These are phyloP conservation scores for Bombus affinis DNA, from an alignment of 1,140 invertebrate species.

Conservation along the genomic window DNA sequence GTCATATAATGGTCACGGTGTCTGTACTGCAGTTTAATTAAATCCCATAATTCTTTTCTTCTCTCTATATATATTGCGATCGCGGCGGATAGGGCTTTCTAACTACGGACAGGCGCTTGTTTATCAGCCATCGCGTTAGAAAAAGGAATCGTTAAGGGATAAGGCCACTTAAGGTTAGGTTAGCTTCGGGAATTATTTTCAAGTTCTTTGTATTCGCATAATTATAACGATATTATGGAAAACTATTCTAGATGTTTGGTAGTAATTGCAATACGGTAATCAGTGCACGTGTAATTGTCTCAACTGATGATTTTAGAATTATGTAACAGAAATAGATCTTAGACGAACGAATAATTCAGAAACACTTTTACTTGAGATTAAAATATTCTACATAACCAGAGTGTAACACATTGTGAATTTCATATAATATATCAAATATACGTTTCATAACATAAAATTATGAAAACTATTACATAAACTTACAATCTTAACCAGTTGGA, in stretches of 20 bases:
- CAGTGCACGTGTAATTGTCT: not conserved
- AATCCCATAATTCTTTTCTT: not conserved
- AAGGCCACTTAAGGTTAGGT: not conserved
- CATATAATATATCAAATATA: too few species aligned
- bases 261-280: not conserved
- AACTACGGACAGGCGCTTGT: not conserved
- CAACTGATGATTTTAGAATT: too few species aligned
- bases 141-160: not conserved
- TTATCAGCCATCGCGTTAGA: not conserved
- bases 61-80: too few species aligned
- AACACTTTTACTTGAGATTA: too few species aligned
- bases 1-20: not conserved
- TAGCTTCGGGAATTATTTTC: not conserved
- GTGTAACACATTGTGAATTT: too few species aligned
- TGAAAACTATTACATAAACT: too few species aligned
- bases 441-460: too few species aligned
- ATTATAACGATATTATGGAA: not conserved
- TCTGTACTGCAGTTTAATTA: slow-evolving; percentile 3
- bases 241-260: not conserved
- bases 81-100: not conserved
- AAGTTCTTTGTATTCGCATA: not conserved
- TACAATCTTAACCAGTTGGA: too few species aligned
- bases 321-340: not conserved
- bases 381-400: too few species aligned
- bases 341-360: not conserved